These are phyloP conservation scores for Halcyon malimbica DNA, from an alignment of 2,113 vertebrate genomes.

Conservation along the genomic window DNA sequence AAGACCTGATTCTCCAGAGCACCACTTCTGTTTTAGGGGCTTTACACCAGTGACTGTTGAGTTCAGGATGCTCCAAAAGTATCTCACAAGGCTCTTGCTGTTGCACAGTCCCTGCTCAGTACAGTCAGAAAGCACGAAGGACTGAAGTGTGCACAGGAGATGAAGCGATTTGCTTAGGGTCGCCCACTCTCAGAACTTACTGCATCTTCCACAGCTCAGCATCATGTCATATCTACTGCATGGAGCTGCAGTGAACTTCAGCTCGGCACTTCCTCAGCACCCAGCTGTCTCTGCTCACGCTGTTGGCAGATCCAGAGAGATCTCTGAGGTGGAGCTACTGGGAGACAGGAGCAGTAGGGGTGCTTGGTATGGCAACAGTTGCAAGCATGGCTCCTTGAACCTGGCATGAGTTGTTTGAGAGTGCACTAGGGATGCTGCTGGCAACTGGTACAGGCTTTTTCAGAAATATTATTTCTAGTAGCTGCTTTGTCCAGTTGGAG, in stretches of 20 bases:
- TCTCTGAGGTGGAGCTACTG: neutral
- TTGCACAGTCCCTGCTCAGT: neutral
- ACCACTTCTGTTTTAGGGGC: neutral
- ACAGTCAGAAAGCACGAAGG: fast-evolving
- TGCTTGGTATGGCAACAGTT: neutral
- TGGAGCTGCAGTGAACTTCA: neutral
- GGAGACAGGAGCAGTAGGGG: neutral
- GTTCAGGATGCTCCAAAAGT: neutral
- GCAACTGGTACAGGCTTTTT: neutral
- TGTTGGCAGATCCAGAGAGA: neutral
- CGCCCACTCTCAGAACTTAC: neutral
- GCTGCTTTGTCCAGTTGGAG: neutral
- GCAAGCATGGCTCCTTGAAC: neutral
- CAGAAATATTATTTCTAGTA: neutral
- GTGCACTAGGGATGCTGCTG: neutral
- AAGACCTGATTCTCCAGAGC: neutral
- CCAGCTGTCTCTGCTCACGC: neutral
- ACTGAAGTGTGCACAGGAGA: neutral
- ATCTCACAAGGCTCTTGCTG: neutral
- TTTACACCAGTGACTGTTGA: neutral
- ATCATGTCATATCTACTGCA: neutral
- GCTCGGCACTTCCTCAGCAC: neutral
- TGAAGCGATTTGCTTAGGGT: neutral
- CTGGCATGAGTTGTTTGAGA: neutral
- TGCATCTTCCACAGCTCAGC: neutral